Percentiles rank a stretch among this genome's conserved stretches.
Conservation (phyloP, 2,113 vertebrate species). For the Atrichornis clamosus region DNA sequence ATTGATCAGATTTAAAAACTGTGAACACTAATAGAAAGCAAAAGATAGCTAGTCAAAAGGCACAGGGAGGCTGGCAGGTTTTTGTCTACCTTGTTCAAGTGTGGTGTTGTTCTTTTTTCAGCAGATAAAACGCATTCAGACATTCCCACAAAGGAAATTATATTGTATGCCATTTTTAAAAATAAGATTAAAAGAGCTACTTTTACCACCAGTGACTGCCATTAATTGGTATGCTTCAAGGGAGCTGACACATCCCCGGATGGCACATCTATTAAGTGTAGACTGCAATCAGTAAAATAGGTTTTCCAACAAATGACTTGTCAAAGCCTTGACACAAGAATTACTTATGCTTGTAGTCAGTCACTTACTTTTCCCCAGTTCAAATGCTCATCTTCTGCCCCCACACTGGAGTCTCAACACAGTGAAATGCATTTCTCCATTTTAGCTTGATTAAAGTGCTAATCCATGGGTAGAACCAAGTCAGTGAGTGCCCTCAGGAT, state of each 20-base stretch:
- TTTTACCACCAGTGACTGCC: conserved; percentile 38
- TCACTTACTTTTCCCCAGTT: conserved; percentile 10
- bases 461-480: not conserved
- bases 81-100: not conserved
- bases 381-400: not conserved
- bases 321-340: conserved; percentile 49
- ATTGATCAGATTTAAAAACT: not conserved
- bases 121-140: not conserved
- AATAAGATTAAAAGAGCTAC: conserved; percentile 63
- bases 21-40: not conserved
- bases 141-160: conserved; percentile 29
- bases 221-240: conserved; percentile 60
- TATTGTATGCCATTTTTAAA: not conserved
- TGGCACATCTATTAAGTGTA: conserved; percentile 51
- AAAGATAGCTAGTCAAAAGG: not conserved
- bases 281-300: conserved; percentile 49
- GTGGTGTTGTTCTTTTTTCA: not conserved
- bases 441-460: not conserved
- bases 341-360: conserved; percentile 54
- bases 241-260: conserved; percentile 30
- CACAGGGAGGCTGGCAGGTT: not conserved
- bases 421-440: not conserved
- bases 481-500: not conserved
- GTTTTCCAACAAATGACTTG: conserved; percentile 53
- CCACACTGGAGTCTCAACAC: not conserved